Evolutionary conservation across 2,888 invertebrate species (phyloP).

Genomic region (Cordylochernes scorpioides): DNA sequence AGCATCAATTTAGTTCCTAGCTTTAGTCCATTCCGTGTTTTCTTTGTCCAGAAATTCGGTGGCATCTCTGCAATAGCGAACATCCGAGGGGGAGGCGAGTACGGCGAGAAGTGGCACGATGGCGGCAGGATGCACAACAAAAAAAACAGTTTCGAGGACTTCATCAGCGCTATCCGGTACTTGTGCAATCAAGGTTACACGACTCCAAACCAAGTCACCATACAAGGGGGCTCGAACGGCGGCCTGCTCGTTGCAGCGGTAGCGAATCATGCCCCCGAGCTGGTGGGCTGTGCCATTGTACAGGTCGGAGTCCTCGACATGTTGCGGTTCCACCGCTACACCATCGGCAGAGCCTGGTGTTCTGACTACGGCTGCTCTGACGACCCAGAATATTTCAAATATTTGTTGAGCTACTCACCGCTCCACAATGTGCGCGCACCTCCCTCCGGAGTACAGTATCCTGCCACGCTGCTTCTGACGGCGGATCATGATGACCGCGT

Average conservation of each 20-base stretch:
- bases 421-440: conserved; percentile 68
- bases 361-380: conserved; percentile 85
- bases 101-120: conserved; percentile 91
- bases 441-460: conserved; percentile 36
- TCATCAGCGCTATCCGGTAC: conserved; percentile 69
- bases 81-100: conserved; percentile 91
- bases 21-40: conserved; percentile 58
- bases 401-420: conserved; percentile 53
- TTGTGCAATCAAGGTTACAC: conserved; percentile 63
- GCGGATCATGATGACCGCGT: conserved; percentile 93
- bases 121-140: conserved; percentile 67
- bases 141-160: conserved; percentile 92
- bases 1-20: conserved; percentile 68
- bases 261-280: conserved; percentile 73
- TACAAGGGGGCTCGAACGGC: conserved; percentile 89
- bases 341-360: conserved; percentile 86
- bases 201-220: conserved; percentile 64
- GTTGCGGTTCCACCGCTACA: conserved; percentile 90
- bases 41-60: conserved; percentile 64
- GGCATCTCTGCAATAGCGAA: conserved; percentile 77
- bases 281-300: conserved; percentile 71
- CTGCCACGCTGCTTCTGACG: conserved; percentile 67
- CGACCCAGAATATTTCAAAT: conserved; percentile 54
- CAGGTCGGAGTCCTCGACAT: conserved; percentile 94
- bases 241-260: conserved; percentile 84